phyloP scores from a whole-genome alignment of 2,888 invertebrate genomes.

The Amorpha juglandis region DNA sequence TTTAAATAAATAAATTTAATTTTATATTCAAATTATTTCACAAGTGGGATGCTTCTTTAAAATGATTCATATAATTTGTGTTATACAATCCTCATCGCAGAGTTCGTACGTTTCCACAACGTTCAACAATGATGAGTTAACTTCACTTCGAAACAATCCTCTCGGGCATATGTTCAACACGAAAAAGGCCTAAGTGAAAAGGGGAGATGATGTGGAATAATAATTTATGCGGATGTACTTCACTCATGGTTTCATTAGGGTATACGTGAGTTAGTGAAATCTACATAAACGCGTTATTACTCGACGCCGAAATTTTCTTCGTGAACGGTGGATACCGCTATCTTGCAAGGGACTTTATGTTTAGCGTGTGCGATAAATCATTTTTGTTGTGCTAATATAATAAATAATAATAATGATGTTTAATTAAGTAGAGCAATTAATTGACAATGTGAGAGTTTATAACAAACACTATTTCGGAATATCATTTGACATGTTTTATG shows the following conservation, averaged over 20 bases:
- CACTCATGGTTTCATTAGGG: constrained; percentile 70
- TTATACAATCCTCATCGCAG: constrained; percentile 25
- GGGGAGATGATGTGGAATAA: constrained; percentile 60
- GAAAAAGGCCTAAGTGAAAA: constrained; percentile 53
- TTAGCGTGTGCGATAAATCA: constrained; percentile 45
- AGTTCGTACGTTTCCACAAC: constrained; percentile 42
- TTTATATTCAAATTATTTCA: background rate
- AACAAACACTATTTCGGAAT: background rate
- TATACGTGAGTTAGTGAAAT: constrained; percentile 68
- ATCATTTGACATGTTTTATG: background rate
- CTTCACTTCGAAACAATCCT: constrained; percentile 56
- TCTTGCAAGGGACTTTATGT: constrained; percentile 42
- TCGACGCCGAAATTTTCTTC: constrained; percentile 57
- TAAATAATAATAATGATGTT: background rate
- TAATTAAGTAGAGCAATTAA: background rate
- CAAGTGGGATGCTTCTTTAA: background rate
- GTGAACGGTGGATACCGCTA: constrained; percentile 36
- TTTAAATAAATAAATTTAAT: too few relatives aligned
- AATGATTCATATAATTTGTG: constrained; percentile 10
- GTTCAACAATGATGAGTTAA: constrained; percentile 51
- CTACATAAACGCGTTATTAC: constrained; percentile 72
- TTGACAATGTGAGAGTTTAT: background rate
- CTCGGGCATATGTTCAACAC: constrained; percentile 41
- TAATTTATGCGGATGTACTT: constrained; percentile 65
- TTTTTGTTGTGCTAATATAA: constrained; percentile 35